Conservation (phyloP, 2,113 vertebrate genomes). For the Prolemur simus region DNA sequence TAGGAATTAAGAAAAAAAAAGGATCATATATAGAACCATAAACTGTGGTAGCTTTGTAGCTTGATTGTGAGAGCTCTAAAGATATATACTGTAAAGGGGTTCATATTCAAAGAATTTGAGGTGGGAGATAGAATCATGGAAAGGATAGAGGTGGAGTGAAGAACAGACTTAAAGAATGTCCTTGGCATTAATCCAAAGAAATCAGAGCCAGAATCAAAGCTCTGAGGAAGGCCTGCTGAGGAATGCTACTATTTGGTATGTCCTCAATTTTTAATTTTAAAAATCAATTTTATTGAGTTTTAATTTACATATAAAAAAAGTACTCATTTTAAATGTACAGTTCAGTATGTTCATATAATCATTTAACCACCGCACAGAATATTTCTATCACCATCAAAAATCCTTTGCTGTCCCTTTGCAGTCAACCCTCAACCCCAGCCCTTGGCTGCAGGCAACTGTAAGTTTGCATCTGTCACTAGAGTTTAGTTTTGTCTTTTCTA, state of each 20-base stretch:
- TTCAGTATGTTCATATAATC: neutral
- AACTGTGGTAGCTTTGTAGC: neutral
- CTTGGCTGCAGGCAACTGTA: neutral
- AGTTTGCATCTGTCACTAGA: neutral
- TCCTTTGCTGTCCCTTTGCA: neutral
- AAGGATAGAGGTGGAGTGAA: neutral
- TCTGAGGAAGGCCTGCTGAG: neutral
- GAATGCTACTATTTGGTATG: neutral
- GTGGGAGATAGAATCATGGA: neutral
- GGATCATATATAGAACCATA: neutral
- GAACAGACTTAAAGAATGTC: neutral
- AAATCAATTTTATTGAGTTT: neutral
- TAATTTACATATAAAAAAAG: neutral
- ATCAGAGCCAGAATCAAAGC: neutral
- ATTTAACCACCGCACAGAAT: neutral
- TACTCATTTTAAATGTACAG: neutral
- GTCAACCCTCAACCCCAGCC: neutral
- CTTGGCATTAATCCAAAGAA: neutral
- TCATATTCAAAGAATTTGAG: neutral
- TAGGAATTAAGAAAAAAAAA: neutral
- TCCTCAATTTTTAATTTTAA: neutral
- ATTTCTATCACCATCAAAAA: neutral
- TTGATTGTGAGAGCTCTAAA: neutral
- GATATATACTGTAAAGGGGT: neutral
- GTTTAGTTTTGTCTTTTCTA: neutral